Conservation (phyloP, 2,797 vertebrate species). For the Molothrus aeneus region DNA sequence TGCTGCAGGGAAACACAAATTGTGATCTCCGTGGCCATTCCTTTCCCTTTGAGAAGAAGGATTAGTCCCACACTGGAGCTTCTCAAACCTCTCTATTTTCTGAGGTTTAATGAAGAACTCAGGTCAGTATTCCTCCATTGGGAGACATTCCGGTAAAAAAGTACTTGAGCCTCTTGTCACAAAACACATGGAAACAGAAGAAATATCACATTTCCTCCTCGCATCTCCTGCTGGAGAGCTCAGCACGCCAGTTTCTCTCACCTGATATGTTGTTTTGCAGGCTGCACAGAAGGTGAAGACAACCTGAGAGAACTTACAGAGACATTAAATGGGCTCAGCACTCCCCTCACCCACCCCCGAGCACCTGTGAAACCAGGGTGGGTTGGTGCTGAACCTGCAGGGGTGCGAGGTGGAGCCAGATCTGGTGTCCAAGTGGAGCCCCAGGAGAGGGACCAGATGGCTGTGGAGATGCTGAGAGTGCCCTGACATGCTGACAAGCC, state of each 20-base stretch:
- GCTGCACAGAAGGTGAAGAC: neutral
- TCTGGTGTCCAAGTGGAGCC: neutral
- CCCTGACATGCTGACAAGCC: neutral
- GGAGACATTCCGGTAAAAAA: neutral
- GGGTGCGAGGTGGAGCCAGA: neutral
- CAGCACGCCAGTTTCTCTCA: neutral
- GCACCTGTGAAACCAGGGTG: neutral
- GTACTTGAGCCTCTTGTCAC: neutral
- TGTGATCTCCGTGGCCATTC: neutral
- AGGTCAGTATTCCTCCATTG: neutral
- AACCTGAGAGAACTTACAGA: neutral
- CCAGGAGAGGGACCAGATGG: neutral
- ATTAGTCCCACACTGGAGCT: neutral
- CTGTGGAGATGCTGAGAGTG: neutral
- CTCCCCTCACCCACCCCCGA: accelerated
- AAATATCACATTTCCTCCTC: neutral
- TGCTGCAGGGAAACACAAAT: neutral
- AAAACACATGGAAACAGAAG: neutral
- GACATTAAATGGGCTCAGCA: neutral
- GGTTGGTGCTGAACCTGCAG: accelerated
- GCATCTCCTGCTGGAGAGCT: neutral
- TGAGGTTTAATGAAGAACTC: neutral
- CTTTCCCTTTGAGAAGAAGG: neutral
- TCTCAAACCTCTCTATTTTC: neutral
- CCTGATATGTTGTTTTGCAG: neutral